Base-by-base conservation (phyloP, 2,888 invertebrate species). In the Barypeithes pellucidus region DNA sequence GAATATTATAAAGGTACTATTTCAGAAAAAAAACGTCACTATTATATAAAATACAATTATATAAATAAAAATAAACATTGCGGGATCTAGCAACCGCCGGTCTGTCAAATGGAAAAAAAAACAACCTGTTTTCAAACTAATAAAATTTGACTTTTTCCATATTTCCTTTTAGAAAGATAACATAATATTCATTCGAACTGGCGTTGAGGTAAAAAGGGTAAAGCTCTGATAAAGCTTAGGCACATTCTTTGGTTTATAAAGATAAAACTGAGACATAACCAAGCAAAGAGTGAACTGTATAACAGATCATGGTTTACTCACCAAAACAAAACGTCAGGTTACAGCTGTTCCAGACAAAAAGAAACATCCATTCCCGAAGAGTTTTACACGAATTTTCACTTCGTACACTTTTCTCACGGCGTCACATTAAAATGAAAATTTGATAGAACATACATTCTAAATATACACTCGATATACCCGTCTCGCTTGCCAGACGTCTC, bases 371-470 rank as follows among this genome's bases (percentile, higher is more conserved):
- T 83, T 80, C 79, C 80, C 77, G 75, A 72, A 76, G 76, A 75
- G 65, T 70, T 74, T 77, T 79, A 77, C 78, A 77, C 72, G 76
- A 79, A 69, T 80, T 77, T 78, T 79, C 81, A 82, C 81, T 79
- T 77, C 67, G 78, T 78, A 80, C 80, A 81, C 81, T 79, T 79
- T 79, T 80, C 71, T 76, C 78, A 77, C 79, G 80, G 75, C 72
- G 77, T 72, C 79, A 80, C 81, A 79, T 54, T 77, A 79, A 80
- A 81, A 81, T 81, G 81, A 79, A 80, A 80, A 79, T 81, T 80
- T 81, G 80, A 80, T 80, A 77, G 79, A 79, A 81, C 79, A 79
- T 80, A 80, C 79, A 80, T 80, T 81, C 82, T 82, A 82, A 83
- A 82, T 82, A 81, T 82, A 82, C 81, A 80, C 81, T 80, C 75